These are phyloP conservation scores for Delichon dasypus DNA, from an alignment of 2,797 vertebrate genomes.

Conservation along the genomic window DNA sequence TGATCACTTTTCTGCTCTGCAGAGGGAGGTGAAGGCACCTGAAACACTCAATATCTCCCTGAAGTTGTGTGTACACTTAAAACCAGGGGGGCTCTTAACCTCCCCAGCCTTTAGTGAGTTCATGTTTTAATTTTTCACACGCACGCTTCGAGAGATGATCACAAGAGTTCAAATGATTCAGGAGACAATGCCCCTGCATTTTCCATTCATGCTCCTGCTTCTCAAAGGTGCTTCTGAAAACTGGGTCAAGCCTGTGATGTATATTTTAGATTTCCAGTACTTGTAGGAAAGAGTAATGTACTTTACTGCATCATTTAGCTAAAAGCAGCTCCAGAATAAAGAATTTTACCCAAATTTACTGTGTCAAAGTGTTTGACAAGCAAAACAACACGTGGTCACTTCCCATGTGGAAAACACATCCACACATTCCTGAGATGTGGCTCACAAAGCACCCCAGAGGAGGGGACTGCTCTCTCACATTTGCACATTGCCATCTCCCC, in stretches of 20 bases:
- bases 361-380: background rate
- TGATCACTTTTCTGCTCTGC: background rate
- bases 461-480: background rate
- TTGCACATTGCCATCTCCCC: background rate
- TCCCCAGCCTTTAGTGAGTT: background rate
- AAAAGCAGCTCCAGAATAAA: background rate
- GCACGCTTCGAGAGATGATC: background rate
- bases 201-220: background rate
- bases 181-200: background rate
- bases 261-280: constrained; percentile 23
- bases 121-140: background rate
- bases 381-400: background rate
- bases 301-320: background rate
- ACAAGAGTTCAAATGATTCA: background rate
- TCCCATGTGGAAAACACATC: background rate
- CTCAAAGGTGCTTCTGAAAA: constrained; percentile 3
- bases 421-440: background rate
- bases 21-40: background rate
- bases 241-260: constrained; percentile 35
- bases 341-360: background rate
- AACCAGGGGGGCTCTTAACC: background rate
- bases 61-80: background rate
- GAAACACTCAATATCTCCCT: background rate
- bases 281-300: background rate
- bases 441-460: background rate